Conservation (phyloP, 2,888 invertebrate genomes). For the Phyllotreta cruciferae region DNA sequence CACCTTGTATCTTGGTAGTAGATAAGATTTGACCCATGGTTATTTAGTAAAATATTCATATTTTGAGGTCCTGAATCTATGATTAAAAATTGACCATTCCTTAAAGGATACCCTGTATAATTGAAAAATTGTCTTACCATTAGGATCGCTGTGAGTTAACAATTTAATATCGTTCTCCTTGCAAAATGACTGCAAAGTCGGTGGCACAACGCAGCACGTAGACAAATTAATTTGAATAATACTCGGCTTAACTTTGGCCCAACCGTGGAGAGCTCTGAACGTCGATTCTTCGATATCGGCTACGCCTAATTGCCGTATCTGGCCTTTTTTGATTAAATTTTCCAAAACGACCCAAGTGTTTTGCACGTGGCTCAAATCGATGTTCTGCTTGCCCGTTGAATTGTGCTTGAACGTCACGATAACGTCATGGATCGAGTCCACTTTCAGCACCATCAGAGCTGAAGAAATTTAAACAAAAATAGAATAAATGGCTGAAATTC, state of each 20-base stretch:
- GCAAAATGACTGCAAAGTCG: conserved; percentile 87
- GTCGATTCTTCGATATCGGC: conserved; percentile 88
- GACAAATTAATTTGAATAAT: conserved; percentile 93
- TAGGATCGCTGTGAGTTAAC: conserved; percentile 94
- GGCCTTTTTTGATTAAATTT: conserved; percentile 69
- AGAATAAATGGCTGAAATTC: no score
- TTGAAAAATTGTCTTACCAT: conserved; percentile 64
- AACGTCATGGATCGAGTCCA: conserved; percentile 80
- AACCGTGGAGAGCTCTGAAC: conserved; percentile 77
- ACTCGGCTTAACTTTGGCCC: conserved; percentile 81
- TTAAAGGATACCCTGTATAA: no score
- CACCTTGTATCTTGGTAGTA: no score
- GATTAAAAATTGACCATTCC: no score
- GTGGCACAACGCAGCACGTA: conserved; percentile 93
- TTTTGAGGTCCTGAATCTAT: no score
- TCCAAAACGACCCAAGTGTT: conserved; percentile 81
- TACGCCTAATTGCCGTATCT: conserved; percentile 79
- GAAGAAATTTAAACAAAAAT: conserved; percentile 52
- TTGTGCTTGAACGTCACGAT: conserved; percentile 78
- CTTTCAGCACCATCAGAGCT: conserved; percentile 76
- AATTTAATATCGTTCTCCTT: conserved; percentile 90
- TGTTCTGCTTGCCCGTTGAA: conserved; percentile 47
- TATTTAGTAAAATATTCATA: no score
- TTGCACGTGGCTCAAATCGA: conserved; percentile 69
- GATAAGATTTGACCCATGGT: no score